Base-by-base conservation (phyloP, 2,113 vertebrate species). In the Sebastes fasciatus region DNA sequence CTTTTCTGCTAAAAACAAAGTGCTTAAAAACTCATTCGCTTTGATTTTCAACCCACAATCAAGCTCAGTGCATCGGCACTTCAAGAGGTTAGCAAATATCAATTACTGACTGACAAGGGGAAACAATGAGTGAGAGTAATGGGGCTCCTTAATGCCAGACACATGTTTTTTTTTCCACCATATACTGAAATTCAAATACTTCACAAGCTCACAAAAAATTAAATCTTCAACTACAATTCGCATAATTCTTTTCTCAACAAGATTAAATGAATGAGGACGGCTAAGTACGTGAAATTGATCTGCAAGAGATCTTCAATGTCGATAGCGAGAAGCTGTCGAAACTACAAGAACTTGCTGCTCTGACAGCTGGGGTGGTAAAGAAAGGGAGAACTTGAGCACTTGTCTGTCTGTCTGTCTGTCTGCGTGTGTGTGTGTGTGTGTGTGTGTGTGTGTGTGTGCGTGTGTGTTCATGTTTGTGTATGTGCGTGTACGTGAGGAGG, bases 351-450 rank as follows among this genome's bases (percentile, higher is more conserved):
- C 77, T 65, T 66, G 62, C 74, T 77, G 84, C 72, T 76, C 76
- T 91, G 88, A 91, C 90, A 90, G 88, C 86, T 88, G 76, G 54
- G 71, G 71, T 71, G 80, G 78, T 65, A 73, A 80, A 89, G 76
- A 88, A 87, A 88, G 67, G 62, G 60, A 80, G 64, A 73, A 75
- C 74, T 86, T 69, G 72, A 73, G 63, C 69, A 71, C 34, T 86
- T 75, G 79, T 89, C 70, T 84, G 80, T 85, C 43, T 52, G 13
- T 51, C 60, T 61, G 58, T 26, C 49, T 48, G 64, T 48, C 4
- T 55, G 34, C 19, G 45, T 21, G 7, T 78, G 40, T 76, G 63
- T 57, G 43, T 61, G 61, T 70, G 69, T 72, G 43, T 62, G 46
- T 72, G 62, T 54, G n/a, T 66, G n/a, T 72, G 63, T 66, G 55